Base-by-base conservation (phyloP, 2,113 vertebrate species). In the Jaculus jaculus region DNA sequence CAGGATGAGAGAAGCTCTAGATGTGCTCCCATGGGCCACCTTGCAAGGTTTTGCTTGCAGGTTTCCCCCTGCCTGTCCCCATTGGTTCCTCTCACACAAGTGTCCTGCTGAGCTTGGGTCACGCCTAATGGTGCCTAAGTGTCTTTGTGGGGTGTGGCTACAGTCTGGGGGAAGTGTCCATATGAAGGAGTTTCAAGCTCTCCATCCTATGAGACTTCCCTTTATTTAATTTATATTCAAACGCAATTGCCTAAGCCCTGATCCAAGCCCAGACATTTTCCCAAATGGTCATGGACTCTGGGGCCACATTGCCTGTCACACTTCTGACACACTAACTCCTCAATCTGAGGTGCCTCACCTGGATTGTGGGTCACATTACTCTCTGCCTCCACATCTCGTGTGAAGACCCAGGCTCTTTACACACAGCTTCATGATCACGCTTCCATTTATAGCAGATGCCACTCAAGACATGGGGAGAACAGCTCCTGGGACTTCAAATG, bases 211-310 rank as follows among this genome's bases (percentile, higher is more conserved):
- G 37, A 47, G 15, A 9, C 12, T 28, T 47, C 42, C 8, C 23
- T 69, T 26, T 54, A 58, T 34, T 63, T 54, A 68, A n/a, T 30
- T 42, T 17, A 73, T 24, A 15, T 20, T n/a, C 30, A 61, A 20
- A 39, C 37, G 37, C 28, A 34, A 37, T 24, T 30, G 2, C 28
- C 51, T 17, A 32, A 23, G 34, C 10, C 20, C 42, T 5, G 18
- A 23, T 63, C 61, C 24, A 39, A 37, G 32, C 20, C 37, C 34
- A 32, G 51, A 18, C 7, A 20, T 21, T 71, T 23, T 78, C 37
- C 30, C 2, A 0, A 2, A 37, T 0, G 1, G 60, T 61, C 16
- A 51, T 0, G 5, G 28, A n/a, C 7, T 42, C 84, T 16, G 16
- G 23, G 30, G 13, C 42, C 11, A 34, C 2, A 39, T 16, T 51